Conservation (phyloP, 2,888 invertebrate species). For the Cerastis leucographa region DNA sequence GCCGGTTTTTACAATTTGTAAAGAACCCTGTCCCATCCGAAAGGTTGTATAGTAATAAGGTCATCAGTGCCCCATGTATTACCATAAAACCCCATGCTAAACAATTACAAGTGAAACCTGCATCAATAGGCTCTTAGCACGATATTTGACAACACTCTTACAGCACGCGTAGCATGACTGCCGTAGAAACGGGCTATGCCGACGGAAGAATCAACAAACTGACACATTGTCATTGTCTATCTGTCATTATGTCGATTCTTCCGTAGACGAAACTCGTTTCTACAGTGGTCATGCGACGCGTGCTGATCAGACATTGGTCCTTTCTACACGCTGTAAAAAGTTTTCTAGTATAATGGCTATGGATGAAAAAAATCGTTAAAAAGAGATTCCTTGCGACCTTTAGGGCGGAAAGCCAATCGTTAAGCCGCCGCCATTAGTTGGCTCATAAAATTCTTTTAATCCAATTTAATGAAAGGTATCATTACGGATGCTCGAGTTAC, state of each 20-base stretch:
- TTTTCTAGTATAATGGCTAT: neutral
- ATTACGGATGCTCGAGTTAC: neutral
- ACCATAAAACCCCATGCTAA: neutral
- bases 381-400: neutral
- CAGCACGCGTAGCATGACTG: no score
- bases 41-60: neutral
- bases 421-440: constrained; percentile 32
- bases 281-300: no score
- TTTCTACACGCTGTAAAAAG: no score
- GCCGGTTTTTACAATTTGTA: neutral
- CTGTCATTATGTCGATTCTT: no score
- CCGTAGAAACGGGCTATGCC: no score
- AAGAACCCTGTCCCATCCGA: neutral
- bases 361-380: constrained; percentile 7
- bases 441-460: constrained; percentile 43
- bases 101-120: neutral
- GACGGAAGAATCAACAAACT: no score
- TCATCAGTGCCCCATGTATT: neutral
- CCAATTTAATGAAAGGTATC: constrained; percentile 39
- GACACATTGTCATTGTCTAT: no score
- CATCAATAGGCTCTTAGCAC: neutral
- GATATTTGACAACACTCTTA: neutral
- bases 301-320: no score
- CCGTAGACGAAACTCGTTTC: no score
- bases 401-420: constrained; percentile 12